These are phyloP conservation scores for Protophormia terraenovae DNA, from an alignment of 2,888 invertebrate genomes.

Conservation along the genomic window DNA sequence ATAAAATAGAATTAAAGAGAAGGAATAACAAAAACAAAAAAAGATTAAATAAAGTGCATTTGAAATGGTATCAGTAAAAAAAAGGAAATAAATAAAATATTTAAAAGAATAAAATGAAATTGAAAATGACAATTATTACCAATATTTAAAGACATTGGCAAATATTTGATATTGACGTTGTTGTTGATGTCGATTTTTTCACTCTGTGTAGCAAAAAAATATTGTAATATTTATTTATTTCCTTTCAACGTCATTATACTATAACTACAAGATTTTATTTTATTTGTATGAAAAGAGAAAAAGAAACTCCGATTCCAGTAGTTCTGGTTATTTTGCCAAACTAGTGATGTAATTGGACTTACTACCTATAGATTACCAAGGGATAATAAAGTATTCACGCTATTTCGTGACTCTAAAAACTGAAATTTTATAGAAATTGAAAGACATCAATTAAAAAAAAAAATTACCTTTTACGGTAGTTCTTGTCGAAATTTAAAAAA, in stretches of 20 bases:
- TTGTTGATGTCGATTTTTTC: neutral
- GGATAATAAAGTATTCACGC: too few species aligned
- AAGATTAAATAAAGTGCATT: slow-evolving; percentile 21
- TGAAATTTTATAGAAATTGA: too few species aligned
- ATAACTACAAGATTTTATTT: neutral
- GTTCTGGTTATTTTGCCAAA: too few species aligned
- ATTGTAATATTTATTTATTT: neutral
- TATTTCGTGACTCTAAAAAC: too few species aligned
- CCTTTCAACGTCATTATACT: neutral
- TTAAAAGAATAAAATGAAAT: slow-evolving; percentile 7
- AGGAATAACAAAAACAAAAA: too few species aligned
- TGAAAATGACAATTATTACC: slow-evolving; percentile 33
- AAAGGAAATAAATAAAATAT: slow-evolving; percentile 11
- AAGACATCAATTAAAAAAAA: too few species aligned
- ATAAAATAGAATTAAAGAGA: too few species aligned
- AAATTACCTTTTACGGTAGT: too few species aligned
- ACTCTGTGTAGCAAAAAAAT: neutral
- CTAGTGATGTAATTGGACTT: too few species aligned
- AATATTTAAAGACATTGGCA: slow-evolving; percentile 21
- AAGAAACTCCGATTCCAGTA: neutral
- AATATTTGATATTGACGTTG: neutral
- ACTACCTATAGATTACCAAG: too few species aligned
- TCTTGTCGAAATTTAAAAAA: too few species aligned
- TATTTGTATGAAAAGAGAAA: neutral
- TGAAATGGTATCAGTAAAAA: neutral